Evolutionary conservation across 2,888 invertebrate genomes (phyloP).

Genomic region (Alsophila aescularia): DNA sequence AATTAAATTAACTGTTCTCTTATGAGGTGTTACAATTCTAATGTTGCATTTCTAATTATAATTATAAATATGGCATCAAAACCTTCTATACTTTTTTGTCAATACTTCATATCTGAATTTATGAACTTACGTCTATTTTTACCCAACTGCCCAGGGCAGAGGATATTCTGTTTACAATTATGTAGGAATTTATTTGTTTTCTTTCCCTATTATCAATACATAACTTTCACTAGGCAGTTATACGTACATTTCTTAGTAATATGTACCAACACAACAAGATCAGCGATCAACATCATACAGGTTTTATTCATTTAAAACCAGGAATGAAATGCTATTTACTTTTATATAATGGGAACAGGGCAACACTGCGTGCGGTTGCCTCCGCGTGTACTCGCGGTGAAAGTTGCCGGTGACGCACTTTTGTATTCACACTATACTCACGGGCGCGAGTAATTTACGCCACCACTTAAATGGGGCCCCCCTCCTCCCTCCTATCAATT

Average conservation of each 20-base stretch:
- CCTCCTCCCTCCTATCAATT: conserved; percentile 52
- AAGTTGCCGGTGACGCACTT: conserved; percentile 80
- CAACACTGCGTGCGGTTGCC: conserved; percentile 29
- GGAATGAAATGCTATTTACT: conserved; percentile 14
- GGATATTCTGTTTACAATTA: too few relatives aligned
- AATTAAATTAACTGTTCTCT: background rate
- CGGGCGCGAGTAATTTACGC: conserved; percentile 65
- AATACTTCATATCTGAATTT: too few relatives aligned
- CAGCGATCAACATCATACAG: too few relatives aligned
- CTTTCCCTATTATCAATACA: too few relatives aligned
- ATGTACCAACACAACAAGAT: too few relatives aligned
- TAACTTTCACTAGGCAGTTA: too few relatives aligned
- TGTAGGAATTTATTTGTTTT: too few relatives aligned
- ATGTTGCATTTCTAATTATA: background rate
- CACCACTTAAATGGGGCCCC: conserved; percentile 58
- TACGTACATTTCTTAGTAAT: too few relatives aligned
- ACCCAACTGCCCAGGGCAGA: too few relatives aligned
- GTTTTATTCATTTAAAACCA: conserved; percentile 5
- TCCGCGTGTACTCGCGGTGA: conserved; percentile 61
- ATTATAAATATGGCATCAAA: background rate
- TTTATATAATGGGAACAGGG: conserved; percentile 28
- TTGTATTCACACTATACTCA: conserved; percentile 68
- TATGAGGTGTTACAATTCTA: background rate
- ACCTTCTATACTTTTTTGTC: too few relatives aligned
- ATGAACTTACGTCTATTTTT: too few relatives aligned